Percentiles rank a stretch among this genome's conserved stretches.
Conservation (phyloP, 30 jellyfish, hydroid and myxozoan genomes). For the Sanderia malayensis region DNA sequence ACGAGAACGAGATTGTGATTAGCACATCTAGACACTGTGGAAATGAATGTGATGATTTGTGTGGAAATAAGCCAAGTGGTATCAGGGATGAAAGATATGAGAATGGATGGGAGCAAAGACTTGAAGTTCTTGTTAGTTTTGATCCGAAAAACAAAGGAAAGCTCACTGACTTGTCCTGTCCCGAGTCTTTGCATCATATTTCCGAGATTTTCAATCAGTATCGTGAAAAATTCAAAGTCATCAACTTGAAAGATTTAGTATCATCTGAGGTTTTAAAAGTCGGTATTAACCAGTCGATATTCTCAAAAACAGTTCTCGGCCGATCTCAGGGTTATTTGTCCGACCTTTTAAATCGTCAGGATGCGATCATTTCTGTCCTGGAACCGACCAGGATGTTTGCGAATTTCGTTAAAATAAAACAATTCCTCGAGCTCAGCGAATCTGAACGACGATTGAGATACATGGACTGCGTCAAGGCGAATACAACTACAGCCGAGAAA, state of each 20-base stretch:
- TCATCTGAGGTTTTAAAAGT: conserved; percentile 54
- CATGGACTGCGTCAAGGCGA: conserved; percentile 16
- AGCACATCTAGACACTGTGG: not conserved
- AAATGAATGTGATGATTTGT: not conserved
- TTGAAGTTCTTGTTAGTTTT: conserved; percentile 21
- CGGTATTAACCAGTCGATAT: conserved; percentile 81
- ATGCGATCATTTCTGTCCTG: conserved; percentile 27
- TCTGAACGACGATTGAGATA: conserved; percentile 50
- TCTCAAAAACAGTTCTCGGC: conserved; percentile 70
- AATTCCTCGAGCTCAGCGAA: conserved; percentile 54
- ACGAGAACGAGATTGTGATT: too few relatives aligned
- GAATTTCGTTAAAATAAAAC: conserved; percentile 55
- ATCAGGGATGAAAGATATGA: too few relatives aligned
- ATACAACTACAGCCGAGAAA: not conserved
- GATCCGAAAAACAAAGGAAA: conserved; percentile 49
- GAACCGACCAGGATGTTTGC: conserved; percentile 51
- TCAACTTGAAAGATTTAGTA: conserved; percentile 50
- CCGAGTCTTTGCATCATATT: conserved; percentile 18
- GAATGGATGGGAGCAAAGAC: not conserved
- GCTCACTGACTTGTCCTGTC: conserved; percentile 8
- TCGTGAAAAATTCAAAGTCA: conserved; percentile 25
- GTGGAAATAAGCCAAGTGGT: too few relatives aligned
- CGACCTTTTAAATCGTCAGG: conserved; percentile 59
- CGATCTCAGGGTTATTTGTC: conserved; percentile 94
- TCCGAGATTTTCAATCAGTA: conserved; percentile 26